These are phyloP conservation scores for Pimpla rufipes DNA, from an alignment of 2,888 invertebrate genomes.

Conservation along the genomic window DNA sequence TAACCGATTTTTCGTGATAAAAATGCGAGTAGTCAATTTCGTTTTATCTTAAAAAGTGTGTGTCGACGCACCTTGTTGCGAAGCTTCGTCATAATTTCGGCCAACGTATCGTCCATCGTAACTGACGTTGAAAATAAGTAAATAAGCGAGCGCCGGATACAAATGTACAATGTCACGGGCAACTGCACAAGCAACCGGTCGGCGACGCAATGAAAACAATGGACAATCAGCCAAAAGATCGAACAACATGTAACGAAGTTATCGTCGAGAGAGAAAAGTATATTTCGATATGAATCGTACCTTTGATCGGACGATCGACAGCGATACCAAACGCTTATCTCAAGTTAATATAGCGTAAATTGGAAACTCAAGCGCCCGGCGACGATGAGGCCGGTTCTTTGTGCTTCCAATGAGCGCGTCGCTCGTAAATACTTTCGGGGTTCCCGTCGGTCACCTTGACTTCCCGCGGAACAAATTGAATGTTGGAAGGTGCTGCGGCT, in stretches of 20 bases:
- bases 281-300: background rate
- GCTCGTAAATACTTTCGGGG: background rate
- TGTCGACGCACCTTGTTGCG: conserved; percentile 40
- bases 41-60: too few species aligned
- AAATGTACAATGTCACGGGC: background rate
- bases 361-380: background rate
- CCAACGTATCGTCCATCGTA: conserved; percentile 3
- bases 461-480: background rate
- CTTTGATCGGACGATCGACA: background rate
- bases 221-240: background rate
- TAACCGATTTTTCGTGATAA: background rate
- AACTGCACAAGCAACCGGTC: background rate
- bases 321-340: background rate
- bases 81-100: conserved; percentile 1
- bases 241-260: background rate
- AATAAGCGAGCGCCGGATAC: background rate
- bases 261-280: background rate
- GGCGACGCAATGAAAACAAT: background rate
- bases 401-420: background rate
- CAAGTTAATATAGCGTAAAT: too few species aligned
- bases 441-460: conserved; percentile 4
- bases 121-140: background rate
- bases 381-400: background rate
- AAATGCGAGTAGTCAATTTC: background rate
- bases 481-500: background rate